These are phyloP conservation scores for Arrhamphus sclerolepis DNA, from an alignment of 2,797 vertebrate species.

Conservation along the genomic window DNA sequence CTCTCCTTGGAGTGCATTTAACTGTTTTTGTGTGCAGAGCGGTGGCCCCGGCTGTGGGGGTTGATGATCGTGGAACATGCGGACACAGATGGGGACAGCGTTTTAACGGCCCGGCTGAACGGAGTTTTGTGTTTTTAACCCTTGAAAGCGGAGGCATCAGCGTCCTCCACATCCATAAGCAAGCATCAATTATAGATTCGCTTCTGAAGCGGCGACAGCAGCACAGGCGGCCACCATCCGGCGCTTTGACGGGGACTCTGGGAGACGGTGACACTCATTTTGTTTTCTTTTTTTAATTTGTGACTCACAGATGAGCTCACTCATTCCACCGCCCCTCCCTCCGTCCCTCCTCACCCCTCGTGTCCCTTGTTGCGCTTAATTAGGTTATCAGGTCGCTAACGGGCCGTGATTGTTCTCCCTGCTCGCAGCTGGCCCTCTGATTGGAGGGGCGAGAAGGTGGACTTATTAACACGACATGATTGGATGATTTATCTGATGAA, in stretches of 20 bases:
- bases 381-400: conserved; percentile 73
- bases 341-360: neutral
- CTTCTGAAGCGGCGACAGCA: conserved; percentile 37
- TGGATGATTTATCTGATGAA: conserved; percentile 36
- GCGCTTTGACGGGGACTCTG: no score
- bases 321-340: neutral
- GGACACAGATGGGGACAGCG: conserved; percentile 65
- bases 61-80: conserved; percentile 64
- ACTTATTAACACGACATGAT: conserved; percentile 67
- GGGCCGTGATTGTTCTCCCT: conserved; percentile 48
- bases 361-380: conserved; percentile 67
- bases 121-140: conserved; percentile 72
- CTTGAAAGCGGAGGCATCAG: conserved; percentile 48
- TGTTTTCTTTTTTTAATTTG: neutral
- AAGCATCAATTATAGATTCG: conserved; percentile 71
- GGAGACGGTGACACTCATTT: no score
- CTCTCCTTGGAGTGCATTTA: conserved; percentile 72
- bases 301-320: neutral
- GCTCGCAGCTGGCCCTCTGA: conserved; percentile 69
- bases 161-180: conserved; percentile 41
- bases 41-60: conserved; percentile 30
- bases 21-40: conserved; percentile 57
- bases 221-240: neutral
- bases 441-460: conserved; percentile 69
- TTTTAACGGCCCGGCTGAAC: conserved; percentile 66